These are phyloP conservation scores for Ditylenchus dipsaci DNA, from an alignment of 1,140 invertebrate genomes.

Conservation along the genomic window DNA sequence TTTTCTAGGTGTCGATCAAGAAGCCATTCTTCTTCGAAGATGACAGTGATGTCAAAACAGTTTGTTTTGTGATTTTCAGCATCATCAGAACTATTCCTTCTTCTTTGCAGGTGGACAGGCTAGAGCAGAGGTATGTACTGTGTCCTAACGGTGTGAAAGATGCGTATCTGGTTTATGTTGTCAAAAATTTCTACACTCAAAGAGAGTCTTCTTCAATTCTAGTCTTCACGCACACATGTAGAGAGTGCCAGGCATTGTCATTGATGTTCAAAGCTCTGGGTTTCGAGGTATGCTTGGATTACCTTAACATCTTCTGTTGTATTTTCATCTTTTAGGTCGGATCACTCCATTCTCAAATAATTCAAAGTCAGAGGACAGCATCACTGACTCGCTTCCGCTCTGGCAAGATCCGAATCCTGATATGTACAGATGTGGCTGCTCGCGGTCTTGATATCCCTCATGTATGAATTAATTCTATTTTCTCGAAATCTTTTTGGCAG, in stretches of 20 bases:
- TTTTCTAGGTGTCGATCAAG: conserved; percentile 47
- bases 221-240: conserved; percentile 54
- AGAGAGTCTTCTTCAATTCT: conserved; percentile 42
- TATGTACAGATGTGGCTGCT: conserved; percentile 48
- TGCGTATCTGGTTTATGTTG: conserved; percentile 82
- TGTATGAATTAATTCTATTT: conserved; percentile 32
- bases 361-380: conserved; percentile 29
- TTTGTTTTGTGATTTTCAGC: neutral
- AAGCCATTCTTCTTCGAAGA: conserved; percentile 65
- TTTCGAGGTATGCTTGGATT: conserved; percentile 37
- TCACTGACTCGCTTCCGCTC: conserved; percentile 33
- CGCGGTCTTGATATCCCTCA: conserved; percentile 59
- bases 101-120: conserved; percentile 62
- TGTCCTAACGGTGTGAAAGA: conserved; percentile 83
- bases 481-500: conserved; percentile 1
- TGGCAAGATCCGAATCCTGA: conserved; percentile 36
- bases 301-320: too few relatives aligned
- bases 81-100: too few relatives aligned
- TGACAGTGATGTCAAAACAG: conserved; percentile 64
- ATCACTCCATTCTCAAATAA: conserved; percentile 49
- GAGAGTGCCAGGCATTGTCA: conserved; percentile 54
- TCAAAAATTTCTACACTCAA: conserved; percentile 63
- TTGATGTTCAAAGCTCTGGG: conserved; percentile 53
- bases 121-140: conserved; percentile 83
- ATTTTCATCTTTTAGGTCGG: conserved; percentile 38